A percentile compares a stretch with the other conserved stretches of the same genome.
Evolutionary conservation across 2,113 vertebrate species (phyloP).

Genomic region (Danionella cerebrum): DNA sequence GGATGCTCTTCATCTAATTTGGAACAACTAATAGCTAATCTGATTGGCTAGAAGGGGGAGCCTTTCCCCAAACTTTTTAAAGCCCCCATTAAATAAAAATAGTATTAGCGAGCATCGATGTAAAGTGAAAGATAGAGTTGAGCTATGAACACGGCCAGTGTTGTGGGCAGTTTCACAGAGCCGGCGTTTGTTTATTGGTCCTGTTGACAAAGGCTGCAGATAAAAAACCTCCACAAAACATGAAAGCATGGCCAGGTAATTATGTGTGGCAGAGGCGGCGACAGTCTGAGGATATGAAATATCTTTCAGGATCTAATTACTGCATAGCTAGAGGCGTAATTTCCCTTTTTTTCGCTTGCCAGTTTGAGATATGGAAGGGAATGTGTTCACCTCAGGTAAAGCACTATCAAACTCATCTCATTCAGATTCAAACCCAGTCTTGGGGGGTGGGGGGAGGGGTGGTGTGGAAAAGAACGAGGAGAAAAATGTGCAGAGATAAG

Average conservation of each 20-base stretch:
- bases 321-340: slow-evolving; percentile 38
- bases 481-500: too few species aligned
- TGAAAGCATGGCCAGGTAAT: slow-evolving; percentile 27
- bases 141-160: not conserved
- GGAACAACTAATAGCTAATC: too few species aligned
- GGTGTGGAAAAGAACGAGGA: not conserved
- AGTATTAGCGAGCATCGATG: too few species aligned
- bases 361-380: slow-evolving; percentile 17
- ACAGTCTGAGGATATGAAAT: slow-evolving; percentile 32
- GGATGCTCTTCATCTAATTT: too few species aligned
- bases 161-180: slow-evolving; percentile 10
- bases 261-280: slow-evolving; percentile 17
- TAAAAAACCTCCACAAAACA: not conserved
- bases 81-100: too few species aligned
- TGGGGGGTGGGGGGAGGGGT: not conserved
- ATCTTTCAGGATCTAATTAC: slow-evolving; percentile 47
- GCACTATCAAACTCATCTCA: not conserved
- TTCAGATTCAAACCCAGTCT: not conserved
- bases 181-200: slow-evolving; percentile 20
- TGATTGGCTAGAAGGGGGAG: too few species aligned
- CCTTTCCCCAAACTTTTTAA: too few species aligned
- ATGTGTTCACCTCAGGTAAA: slow-evolving; percentile 1
- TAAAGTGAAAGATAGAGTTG: too few species aligned
- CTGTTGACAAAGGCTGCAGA: not conserved
- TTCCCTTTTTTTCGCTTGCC: slow-evolving; percentile 20